Conservation (phyloP, 2,113 vertebrate species). For the Cottus gobio region DNA sequence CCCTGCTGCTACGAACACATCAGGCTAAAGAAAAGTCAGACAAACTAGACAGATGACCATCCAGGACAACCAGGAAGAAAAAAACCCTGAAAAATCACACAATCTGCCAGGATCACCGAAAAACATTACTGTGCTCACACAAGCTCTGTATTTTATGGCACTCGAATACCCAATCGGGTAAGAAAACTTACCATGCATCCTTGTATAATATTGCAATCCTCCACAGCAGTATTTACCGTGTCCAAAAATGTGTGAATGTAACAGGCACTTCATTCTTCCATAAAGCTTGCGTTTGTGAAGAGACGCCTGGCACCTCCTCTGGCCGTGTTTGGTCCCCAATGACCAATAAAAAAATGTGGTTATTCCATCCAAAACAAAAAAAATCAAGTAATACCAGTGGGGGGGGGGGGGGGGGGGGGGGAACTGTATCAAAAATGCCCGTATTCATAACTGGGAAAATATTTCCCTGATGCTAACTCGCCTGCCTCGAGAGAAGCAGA, state of each 20-base stretch:
- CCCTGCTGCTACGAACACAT: neutral
- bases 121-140: neutral
- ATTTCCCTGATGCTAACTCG: neutral
- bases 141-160: constrained; percentile 1
- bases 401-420: no score
- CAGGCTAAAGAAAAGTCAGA: neutral
- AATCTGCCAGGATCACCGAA: neutral
- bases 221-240: neutral
- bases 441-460: neutral
- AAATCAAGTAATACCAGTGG: constrained; percentile 9
- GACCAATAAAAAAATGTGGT: constrained; percentile 30
- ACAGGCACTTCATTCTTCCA: constrained; percentile 32
- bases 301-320: constrained; percentile 19
- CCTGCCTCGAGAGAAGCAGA: neutral
- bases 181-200: neutral
- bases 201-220: neutral
- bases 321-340: constrained; percentile 1
- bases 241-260: constrained; percentile 16
- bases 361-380: constrained; percentile 25
- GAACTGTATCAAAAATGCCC: neutral
- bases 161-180: neutral
- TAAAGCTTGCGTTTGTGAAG: constrained; percentile 24
- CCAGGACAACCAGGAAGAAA: neutral
- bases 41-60: neutral
- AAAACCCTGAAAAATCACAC: neutral